Evolutionary conservation across 2,888 invertebrate genomes (phyloP).

Genomic region (Myathropa florea): DNA sequence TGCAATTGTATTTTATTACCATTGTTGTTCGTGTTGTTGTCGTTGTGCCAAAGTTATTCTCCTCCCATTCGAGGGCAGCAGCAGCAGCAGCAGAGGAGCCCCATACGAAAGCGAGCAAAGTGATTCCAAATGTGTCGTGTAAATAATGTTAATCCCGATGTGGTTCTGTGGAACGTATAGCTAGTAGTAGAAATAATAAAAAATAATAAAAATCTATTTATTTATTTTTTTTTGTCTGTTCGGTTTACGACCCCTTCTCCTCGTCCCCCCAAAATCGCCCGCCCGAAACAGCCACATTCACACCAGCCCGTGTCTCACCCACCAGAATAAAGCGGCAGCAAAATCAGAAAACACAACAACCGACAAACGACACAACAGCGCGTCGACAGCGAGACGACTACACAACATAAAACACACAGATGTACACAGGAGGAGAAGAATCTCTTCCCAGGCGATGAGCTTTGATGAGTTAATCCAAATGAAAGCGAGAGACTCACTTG

Average conservation of each 20-base stretch:
- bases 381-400: slow-evolving; percentile 21
- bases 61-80: neutral
- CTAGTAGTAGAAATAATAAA: slow-evolving; percentile 52
- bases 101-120: slow-evolving; percentile 2
- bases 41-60: neutral
- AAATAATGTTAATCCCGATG: slow-evolving; percentile 67
- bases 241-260: slow-evolving; percentile 45
- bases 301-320: slow-evolving; percentile 71
- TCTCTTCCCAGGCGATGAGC: slow-evolving; percentile 64
- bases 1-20: neutral
- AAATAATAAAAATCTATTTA: slow-evolving; percentile 60
- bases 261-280: slow-evolving; percentile 72
- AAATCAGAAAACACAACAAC: slow-evolving; percentile 29
- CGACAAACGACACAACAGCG: slow-evolving; percentile 13
- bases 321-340: slow-evolving; percentile 35
- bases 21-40: neutral
- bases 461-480: slow-evolving; percentile 68
- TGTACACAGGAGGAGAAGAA: slow-evolving; percentile 58
- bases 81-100: neutral
- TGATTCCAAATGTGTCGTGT: slow-evolving; percentile 64
- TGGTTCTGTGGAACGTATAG: slow-evolving; percentile 65
- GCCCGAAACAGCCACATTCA: slow-evolving; percentile 59
- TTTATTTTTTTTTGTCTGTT: slow-evolving; percentile 10
- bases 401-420: slow-evolving; percentile 5
- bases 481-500: slow-evolving; percentile 65